Conservation (phyloP, 2,113 vertebrate species). For the Chaenocephalus aceratus region DNA sequence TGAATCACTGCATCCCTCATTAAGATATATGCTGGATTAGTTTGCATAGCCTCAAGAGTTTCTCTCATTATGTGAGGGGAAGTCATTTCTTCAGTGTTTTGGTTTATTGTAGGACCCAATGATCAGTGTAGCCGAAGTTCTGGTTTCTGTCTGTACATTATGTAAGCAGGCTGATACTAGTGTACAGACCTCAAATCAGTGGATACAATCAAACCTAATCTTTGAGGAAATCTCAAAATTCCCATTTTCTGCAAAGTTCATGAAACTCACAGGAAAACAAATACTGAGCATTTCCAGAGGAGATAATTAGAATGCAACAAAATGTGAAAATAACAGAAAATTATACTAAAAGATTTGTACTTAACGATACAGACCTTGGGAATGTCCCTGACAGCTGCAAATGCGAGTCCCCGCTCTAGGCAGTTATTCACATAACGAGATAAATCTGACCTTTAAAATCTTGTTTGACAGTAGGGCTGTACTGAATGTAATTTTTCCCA, state of each 20-base stretch:
- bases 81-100: background rate
- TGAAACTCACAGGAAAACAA: background rate
- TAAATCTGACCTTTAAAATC: background rate
- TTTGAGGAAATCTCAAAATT: background rate
- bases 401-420: background rate
- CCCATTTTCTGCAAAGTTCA: background rate
- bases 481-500: too few species aligned
- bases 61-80: background rate
- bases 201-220: background rate
- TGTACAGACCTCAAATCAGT: background rate
- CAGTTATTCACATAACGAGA: background rate
- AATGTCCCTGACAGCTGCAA: background rate
- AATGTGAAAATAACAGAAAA: background rate
- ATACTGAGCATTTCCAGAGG: background rate
- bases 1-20: conserved; percentile 41
- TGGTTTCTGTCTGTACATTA: background rate
- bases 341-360: background rate
- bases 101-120: background rate
- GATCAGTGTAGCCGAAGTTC: background rate
- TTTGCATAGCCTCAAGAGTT: background rate
- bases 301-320: background rate
- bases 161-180: background rate
- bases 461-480: too few species aligned
- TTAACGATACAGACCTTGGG: background rate
- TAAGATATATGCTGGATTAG: conserved; percentile 11